Evolutionary conservation across 1,140 invertebrate genomes (phyloP).

Genomic region (Drosophila pseudoananassae): DNA sequence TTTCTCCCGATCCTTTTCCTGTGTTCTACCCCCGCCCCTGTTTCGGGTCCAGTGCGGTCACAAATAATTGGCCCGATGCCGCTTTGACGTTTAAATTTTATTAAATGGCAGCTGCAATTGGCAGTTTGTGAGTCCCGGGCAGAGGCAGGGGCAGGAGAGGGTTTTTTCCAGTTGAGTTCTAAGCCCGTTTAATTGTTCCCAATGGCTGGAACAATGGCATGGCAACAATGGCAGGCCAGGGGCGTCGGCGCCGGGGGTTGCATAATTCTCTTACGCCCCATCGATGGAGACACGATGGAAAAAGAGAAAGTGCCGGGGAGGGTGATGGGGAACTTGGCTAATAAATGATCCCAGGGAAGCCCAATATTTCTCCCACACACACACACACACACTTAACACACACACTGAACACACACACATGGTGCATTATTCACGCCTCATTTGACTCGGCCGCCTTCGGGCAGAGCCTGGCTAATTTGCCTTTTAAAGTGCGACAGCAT

Average conservation of each 20-base stretch:
- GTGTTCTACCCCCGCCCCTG: conserved; percentile 12
- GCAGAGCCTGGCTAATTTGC: conserved; percentile 49
- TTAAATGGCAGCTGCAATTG: conserved; percentile 77
- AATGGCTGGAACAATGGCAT: conserved; percentile 43
- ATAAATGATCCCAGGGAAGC: conserved; percentile 49
- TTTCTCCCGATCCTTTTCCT: neutral
- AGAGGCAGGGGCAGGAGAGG: conserved; percentile 32
- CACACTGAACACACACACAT: conserved; percentile 6
- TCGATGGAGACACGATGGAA: conserved; percentile 10
- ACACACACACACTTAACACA: conserved; percentile 11
- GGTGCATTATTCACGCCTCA: conserved; percentile 68
- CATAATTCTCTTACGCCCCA: conserved; percentile 64
- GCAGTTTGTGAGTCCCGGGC: conserved; percentile 42
- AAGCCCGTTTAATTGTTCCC: conserved; percentile 51
- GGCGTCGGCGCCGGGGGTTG: conserved; percentile 14
- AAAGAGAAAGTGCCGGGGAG: neutral
- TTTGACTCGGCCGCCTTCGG: conserved; percentile 40
- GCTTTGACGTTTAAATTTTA: conserved; percentile 77
- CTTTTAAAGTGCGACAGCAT: conserved; percentile 69
- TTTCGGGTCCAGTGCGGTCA: conserved; percentile 66
- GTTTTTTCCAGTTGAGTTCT: conserved; percentile 29
- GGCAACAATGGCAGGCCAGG: conserved; percentile 31
- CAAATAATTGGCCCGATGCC: conserved; percentile 74
- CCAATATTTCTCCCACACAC: conserved; percentile 38
- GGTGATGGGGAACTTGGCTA: conserved; percentile 41